Evolutionary conservation across 2,113 vertebrate species (phyloP).

Genomic region (Cephalopholis sonnerati): DNA sequence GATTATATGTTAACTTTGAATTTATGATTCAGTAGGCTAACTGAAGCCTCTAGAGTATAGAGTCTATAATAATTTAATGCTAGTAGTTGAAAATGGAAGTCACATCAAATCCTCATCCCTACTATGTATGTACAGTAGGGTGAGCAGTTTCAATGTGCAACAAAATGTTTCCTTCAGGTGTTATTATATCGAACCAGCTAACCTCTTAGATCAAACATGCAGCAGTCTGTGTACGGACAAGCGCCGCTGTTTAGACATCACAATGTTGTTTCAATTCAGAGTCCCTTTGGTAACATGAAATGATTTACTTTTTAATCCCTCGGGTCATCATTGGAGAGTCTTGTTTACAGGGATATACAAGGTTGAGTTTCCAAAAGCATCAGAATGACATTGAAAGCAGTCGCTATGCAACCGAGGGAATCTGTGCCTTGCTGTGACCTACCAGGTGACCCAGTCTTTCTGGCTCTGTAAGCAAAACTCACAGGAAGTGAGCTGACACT

Average conservation of each 20-base stretch:
- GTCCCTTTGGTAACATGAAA: slow-evolving; percentile 37
- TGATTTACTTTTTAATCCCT: slow-evolving; percentile 57
- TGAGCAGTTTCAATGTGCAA: neutral
- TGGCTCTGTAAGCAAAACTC: slow-evolving; percentile 78
- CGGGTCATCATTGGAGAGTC: slow-evolving; percentile 49
- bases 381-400: slow-evolving; percentile 65
- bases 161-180: slow-evolving; percentile 15
- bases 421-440: slow-evolving; percentile 67
- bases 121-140: neutral
- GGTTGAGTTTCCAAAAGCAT: slow-evolving; percentile 59
- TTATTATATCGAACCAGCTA: slow-evolving; percentile 13
- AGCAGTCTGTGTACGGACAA: neutral
- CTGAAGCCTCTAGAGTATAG: too few relatives aligned
- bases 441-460: slow-evolving; percentile 71
- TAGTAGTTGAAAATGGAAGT: too few relatives aligned
- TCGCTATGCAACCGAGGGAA: slow-evolving; percentile 65
- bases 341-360: slow-evolving; percentile 62
- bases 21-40: too few relatives aligned
- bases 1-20: too few relatives aligned
- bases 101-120: too few relatives aligned
- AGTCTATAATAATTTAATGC: too few relatives aligned
- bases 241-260: neutral
- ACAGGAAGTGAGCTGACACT: slow-evolving; percentile 76
- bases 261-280: slow-evolving; percentile 52
- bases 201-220: slow-evolving; percentile 23